Conservation (phyloP, 2,888 invertebrate species). For the Smittia aterrima region DNA sequence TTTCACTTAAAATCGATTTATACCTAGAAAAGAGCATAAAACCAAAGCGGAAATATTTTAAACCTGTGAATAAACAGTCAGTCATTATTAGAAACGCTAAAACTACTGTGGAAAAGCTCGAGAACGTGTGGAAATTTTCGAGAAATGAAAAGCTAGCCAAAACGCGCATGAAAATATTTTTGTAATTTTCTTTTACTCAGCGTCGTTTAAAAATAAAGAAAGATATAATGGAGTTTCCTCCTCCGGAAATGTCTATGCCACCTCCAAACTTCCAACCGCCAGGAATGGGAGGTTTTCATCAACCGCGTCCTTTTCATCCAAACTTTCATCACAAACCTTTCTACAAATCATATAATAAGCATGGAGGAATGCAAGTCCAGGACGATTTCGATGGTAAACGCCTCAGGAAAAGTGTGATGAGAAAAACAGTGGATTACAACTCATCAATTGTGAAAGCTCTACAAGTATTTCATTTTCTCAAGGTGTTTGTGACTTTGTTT, state of each 20-base stretch:
- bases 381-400: conserved; percentile 96
- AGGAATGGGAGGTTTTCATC: background rate
- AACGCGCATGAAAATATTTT: too few relatives aligned
- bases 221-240: conserved; percentile 46
- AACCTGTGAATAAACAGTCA: too few relatives aligned
- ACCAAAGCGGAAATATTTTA: too few relatives aligned
- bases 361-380: conserved; percentile 52
- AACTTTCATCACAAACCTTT: background rate
- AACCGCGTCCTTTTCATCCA: background rate
- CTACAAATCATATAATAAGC: conserved; percentile 12
- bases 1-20: background rate
- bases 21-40: too few relatives aligned
- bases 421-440: conserved; percentile 98
- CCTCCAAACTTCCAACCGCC: conserved; percentile 18
- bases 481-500: background rate
- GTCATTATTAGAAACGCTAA: too few relatives aligned
- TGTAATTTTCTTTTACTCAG: too few relatives aligned
- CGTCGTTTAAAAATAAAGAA: too few relatives aligned
- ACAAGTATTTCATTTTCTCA: conserved; percentile 75
- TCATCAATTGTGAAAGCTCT: conserved; percentile 88
- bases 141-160: too few relatives aligned
- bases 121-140: too few relatives aligned
- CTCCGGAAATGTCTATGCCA: conserved; percentile 43
- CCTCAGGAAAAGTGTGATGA: conserved; percentile 91
- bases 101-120: too few relatives aligned